These are phyloP conservation scores for Sebastes itinus DNA, from an alignment of 2,797 vertebrate genomes.

Conservation along the genomic window DNA sequence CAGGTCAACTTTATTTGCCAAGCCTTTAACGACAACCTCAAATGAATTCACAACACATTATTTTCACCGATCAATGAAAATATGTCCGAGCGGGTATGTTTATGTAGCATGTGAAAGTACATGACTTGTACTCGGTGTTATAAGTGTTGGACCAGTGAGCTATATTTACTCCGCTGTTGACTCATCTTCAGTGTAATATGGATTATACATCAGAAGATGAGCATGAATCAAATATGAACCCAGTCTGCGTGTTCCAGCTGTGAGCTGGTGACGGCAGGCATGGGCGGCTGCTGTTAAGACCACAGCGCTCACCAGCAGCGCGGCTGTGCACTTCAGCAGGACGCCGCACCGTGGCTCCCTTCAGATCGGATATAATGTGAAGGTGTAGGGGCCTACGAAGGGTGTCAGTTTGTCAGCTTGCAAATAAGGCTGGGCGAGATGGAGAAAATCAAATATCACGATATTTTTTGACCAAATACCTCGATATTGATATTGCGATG, in stretches of 20 bases:
- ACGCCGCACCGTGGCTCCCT: background rate
- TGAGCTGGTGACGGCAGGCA: slow-evolving; percentile 45
- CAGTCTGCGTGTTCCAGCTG: slow-evolving; percentile 50
- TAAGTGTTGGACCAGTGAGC: slow-evolving; percentile 5
- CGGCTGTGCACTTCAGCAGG: slow-evolving; percentile 40
- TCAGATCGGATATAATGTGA: slow-evolving; percentile 19
- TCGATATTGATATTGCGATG: too few relatives aligned
- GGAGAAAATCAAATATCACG: too few relatives aligned
- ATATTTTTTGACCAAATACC: too few relatives aligned
- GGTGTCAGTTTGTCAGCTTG: background rate
- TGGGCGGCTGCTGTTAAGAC: slow-evolving; percentile 44
- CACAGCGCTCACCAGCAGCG: slow-evolving; percentile 24
- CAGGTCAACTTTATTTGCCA: slow-evolving; percentile 2
- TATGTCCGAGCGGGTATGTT: background rate
- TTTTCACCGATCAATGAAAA: slow-evolving; percentile 15
- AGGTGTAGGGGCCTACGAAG: background rate
- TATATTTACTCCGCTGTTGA: slow-evolving; percentile 60
- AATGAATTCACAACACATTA: background rate
- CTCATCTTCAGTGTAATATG: slow-evolving; percentile 50
- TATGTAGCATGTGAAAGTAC: slow-evolving; percentile 13
- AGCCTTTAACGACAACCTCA: slow-evolving; percentile 2
- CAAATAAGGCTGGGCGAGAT: too few relatives aligned
- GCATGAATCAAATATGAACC: slow-evolving; percentile 47
- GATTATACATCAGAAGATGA: slow-evolving; percentile 58
- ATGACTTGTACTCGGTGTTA: background rate